Evolutionary conservation across 1,140 invertebrate species (phyloP), one percentile per base, ranked within the genome.

Genomic region (Gryon sp.): DNA sequence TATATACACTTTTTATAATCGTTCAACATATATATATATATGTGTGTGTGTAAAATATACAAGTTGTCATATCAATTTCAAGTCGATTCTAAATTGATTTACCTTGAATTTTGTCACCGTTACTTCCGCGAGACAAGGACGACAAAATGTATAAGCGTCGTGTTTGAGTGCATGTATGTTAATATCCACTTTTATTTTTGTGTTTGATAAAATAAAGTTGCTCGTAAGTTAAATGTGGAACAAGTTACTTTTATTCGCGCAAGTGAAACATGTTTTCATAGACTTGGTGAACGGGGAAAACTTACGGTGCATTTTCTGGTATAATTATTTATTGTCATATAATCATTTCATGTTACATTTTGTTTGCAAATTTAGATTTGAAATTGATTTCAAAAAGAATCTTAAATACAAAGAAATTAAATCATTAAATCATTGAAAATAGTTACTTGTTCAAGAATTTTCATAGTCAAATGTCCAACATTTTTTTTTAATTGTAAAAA

Each of bases 21-120:
- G n/a, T n/a, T n/a, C n/a, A n/a, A n/a, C n/a, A n/a, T n/a, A n/a
- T n/a, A n/a, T n/a, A n/a, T n/a, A n/a, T n/a, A n/a, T n/a, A n/a
- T n/a, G n/a, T n/a, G n/a, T n/a, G n/a, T n/a, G n/a, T n/a, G n/a
- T n/a, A n/a, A n/a, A n/a, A n/a, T n/a, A n/a, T n/a, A n/a, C n/a
- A n/a, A n/a, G n/a, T n/a, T n/a, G n/a, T n/a, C n/a, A n/a, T 62
- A 43, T 38, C 43, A 36, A 65, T 59, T 18, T n/a, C 11, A 12
- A 43, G 43, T 73, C 50, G 24, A 57, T 73, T 50, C 60, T 32
- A 74, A 59, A 59, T 65, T 59, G 52, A 65, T 65, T 74, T 65
- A 53, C 62, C 62, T 66, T 66, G 52, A 53, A 60, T 75, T 75
- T 75, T 46, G 53, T 75, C 52, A 60, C 72, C 62, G 62, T 75